Percentiles rank a stretch among this genome's conserved stretches.
Evolutionary conservation across 2,888 invertebrate genomes (phyloP).

Genomic region (Ernsta delagoae): DNA sequence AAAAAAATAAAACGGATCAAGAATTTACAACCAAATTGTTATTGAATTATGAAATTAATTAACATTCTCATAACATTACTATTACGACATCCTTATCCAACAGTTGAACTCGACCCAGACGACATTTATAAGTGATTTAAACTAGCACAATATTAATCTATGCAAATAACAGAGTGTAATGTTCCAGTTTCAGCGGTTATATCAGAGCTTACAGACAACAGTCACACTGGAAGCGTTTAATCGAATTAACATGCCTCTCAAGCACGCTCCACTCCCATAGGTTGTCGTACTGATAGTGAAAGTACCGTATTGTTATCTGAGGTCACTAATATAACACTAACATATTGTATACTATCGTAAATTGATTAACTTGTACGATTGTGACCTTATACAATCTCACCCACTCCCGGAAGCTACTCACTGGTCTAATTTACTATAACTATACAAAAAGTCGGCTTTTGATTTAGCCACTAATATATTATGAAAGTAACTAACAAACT

Average conservation of each 20-base stretch:
- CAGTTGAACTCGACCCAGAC: not conserved
- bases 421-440: too few species aligned
- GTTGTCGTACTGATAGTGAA: conserved; percentile 39
- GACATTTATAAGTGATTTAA: conserved; percentile 19
- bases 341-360: too few species aligned
- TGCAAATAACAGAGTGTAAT: conserved; percentile 15
- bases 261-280: conserved; percentile 38
- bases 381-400: too few species aligned
- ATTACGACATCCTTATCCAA: not conserved
- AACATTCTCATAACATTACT: not conserved
- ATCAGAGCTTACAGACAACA: conserved; percentile 20
- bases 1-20: not conserved
- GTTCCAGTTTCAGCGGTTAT: conserved; percentile 20
- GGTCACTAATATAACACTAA: conserved; percentile 11
- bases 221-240: conserved; percentile 41
- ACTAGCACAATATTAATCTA: conserved; percentile 11
- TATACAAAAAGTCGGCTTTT: too few species aligned
- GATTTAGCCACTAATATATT: too few species aligned
- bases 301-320: conserved; percentile 42
- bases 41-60: not conserved
- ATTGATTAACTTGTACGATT: too few species aligned
- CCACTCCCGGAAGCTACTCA: too few species aligned
- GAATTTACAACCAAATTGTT: not conserved
- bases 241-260: conserved; percentile 44
- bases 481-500: too few species aligned